phyloP scores from a whole-genome alignment of 1,140 invertebrate genomes.

The Oreohelix idahoensis region DNA sequence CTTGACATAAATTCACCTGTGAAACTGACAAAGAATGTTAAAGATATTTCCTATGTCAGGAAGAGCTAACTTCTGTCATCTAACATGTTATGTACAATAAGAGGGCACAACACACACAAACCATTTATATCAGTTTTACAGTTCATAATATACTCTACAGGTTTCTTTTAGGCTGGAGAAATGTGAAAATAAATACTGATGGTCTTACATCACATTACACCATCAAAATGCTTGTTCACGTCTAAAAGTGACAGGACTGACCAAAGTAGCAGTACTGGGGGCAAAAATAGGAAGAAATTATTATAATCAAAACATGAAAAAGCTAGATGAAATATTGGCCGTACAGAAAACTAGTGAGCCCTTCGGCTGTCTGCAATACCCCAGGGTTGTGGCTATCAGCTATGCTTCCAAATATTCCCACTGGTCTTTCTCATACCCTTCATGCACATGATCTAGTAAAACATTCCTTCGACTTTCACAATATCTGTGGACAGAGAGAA shows the following conservation, averaged over 20 bases:
- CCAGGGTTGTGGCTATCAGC: not conserved
- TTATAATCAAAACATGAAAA: not conserved
- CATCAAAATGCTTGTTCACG: not conserved
- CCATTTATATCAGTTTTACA: not conserved
- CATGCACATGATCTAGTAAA: constrained; percentile 95
- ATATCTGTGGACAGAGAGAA: constrained; percentile 80
- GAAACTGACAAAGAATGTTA: too few relatives aligned
- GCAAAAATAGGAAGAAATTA: not conserved
- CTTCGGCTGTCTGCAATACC: not conserved
- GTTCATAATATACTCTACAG: not conserved
- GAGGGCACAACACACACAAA: too few relatives aligned
- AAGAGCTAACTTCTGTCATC: too few relatives aligned
- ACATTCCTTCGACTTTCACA: constrained; percentile 96
- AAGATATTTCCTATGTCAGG: too few relatives aligned
- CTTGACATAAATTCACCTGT: too few relatives aligned
- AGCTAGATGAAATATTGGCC: not conserved
- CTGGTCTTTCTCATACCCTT: constrained; percentile 98
- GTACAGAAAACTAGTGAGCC: constrained; percentile 7
- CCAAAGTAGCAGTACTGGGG: not conserved
- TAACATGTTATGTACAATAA: too few relatives aligned
- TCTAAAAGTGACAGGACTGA: not conserved
- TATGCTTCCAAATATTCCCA: constrained; percentile 81
- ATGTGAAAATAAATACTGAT: not conserved
- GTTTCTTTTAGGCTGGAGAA: not conserved
- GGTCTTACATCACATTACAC: not conserved